Conservation (phyloP, 2,888 invertebrate genomes). For the Melitaea athalia region DNA sequence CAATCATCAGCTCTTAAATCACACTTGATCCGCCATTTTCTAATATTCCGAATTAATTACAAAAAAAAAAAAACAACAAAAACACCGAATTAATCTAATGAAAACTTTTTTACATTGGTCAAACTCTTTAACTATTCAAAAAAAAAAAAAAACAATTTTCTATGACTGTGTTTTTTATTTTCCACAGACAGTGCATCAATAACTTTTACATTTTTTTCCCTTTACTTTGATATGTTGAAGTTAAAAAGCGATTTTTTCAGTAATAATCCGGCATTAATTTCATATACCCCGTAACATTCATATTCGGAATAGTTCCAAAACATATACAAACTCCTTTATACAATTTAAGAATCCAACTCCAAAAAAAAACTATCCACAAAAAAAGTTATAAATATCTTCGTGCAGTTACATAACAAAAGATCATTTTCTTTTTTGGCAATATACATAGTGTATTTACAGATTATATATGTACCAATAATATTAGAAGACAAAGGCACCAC, state of each 20-base stretch:
- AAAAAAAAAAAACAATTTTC: neutral
- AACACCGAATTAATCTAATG: neutral
- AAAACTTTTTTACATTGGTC: neutral
- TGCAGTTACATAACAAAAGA: neutral
- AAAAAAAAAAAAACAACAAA: neutral
- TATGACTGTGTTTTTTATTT: neutral
- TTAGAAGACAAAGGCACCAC: conserved; percentile 7
- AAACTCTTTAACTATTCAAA: neutral
- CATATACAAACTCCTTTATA: neutral
- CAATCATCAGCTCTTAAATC: conserved; percentile 24
- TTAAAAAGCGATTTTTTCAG: neutral
- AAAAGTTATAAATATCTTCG: too few relatives aligned
- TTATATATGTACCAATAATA: neutral
- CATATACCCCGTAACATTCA: neutral
- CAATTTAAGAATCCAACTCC: too few relatives aligned
- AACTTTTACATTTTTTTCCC: neutral
- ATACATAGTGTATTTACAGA: conserved; percentile 6
- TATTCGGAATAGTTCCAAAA: neutral
- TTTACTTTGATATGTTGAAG: conserved; percentile 8
- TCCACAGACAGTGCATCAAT: neutral
- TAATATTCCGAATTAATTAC: conserved; percentile 27
- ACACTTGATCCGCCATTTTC: conserved; percentile 29
- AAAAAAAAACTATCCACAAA: too few relatives aligned
- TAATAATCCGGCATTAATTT: neutral
- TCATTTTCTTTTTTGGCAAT: neutral